These are phyloP conservation scores for Trilocha varians DNA, from an alignment of 2,888 invertebrate genomes.

Conservation along the genomic window DNA sequence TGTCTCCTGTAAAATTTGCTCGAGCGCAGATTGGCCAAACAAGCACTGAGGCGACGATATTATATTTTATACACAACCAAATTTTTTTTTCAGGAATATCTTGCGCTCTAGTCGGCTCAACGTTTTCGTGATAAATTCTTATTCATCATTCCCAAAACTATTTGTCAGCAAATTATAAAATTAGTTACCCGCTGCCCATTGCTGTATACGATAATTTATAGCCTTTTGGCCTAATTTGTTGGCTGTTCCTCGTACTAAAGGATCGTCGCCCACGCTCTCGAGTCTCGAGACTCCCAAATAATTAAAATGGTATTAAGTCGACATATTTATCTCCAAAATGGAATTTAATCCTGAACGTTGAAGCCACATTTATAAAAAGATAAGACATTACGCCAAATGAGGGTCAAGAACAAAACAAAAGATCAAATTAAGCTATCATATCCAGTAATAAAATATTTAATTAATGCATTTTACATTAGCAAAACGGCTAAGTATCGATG, in stretches of 20 bases:
- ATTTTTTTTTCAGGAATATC: too few species aligned
- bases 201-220: slow-evolving; percentile 67
- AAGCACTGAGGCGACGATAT: too few species aligned
- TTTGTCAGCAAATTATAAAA: slow-evolving; percentile 65
- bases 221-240: slow-evolving; percentile 72
- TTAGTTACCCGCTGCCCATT: slow-evolving; percentile 65
- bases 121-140: too few species aligned
- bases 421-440: slow-evolving; percentile 58
- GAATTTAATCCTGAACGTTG: slow-evolving; percentile 40
- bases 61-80: too few species aligned
- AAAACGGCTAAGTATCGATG: slow-evolving; percentile 51
- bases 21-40: too few species aligned
- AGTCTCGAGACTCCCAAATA: slow-evolving; percentile 35
- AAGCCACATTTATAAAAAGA: slow-evolving; percentile 32
- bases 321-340: slow-evolving; percentile 38
- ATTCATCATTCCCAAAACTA: too few species aligned
- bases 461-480: slow-evolving; percentile 61
- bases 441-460: slow-evolving; percentile 50
- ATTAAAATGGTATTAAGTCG: slow-evolving; percentile 42
- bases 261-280: slow-evolving; percentile 37
- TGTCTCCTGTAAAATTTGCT: too few species aligned
- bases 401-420: slow-evolving; percentile 34
- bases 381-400: slow-evolving; percentile 38
- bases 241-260: slow-evolving; percentile 25
- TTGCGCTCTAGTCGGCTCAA: too few species aligned